Conservation (phyloP, 2,797 vertebrate genomes). For the Cyclopterus lumpus region DNA sequence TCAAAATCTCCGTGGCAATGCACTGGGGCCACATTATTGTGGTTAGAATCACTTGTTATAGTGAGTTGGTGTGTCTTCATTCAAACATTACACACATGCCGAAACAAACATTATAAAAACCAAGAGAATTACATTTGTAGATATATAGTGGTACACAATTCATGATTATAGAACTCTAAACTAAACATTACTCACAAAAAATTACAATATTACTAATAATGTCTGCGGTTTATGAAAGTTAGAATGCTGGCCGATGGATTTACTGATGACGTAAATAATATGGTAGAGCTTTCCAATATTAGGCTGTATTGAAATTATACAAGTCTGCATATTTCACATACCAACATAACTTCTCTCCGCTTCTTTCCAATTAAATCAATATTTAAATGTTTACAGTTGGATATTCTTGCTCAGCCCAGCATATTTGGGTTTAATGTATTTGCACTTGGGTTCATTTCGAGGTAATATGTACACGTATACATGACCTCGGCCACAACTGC, state of each 20-base stretch:
- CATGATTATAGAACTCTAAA: neutral
- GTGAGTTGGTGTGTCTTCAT: neutral
- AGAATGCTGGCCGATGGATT: neutral
- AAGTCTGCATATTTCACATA: slow-evolving; percentile 1
- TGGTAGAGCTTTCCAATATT: neutral
- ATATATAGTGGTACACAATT: neutral
- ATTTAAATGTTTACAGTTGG: neutral
- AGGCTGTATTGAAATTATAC: neutral
- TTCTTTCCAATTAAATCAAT: neutral
- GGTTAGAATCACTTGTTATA: neutral
- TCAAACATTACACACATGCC: neutral
- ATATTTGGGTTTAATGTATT: neutral
- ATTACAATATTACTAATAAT: neutral
- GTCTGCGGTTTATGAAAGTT: neutral
- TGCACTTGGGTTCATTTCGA: neutral
- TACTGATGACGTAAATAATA: neutral
- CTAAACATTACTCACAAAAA: neutral
- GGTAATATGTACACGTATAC: neutral
- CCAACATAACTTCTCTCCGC: neutral
- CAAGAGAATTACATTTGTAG: neutral
- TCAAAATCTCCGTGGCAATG: neutral
- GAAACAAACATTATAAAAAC: neutral
- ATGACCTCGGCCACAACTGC: neutral
- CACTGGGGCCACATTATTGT: neutral
- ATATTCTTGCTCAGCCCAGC: neutral